Conservation (phyloP, 2,797 vertebrate species). For the Orestias chungarensis region DNA sequence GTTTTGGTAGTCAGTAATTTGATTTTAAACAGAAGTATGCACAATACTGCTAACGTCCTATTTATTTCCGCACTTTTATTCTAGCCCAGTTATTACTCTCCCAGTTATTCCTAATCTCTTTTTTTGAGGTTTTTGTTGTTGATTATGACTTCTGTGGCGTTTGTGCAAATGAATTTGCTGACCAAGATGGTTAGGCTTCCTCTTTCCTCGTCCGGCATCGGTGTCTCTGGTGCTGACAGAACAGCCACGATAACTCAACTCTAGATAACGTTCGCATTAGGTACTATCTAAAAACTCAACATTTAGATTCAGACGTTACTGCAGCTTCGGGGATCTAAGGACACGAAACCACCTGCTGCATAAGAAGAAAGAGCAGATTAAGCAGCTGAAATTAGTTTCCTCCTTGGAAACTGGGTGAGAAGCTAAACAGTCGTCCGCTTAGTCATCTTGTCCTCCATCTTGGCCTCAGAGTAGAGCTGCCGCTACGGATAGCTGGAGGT, state of each 20-base stretch:
- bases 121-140: neutral
- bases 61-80: neutral
- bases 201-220: neutral
- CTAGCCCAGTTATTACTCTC: neutral
- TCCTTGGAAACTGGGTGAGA: too few species aligned
- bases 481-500: too few species aligned
- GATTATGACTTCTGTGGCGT: neutral
- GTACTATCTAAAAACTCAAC: too few species aligned
- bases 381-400: neutral
- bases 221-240: neutral
- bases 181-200: neutral
- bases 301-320: too few species aligned
- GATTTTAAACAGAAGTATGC: neutral
- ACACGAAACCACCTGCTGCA: neutral
- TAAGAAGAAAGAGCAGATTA: neutral
- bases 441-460: too few species aligned
- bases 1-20: neutral
- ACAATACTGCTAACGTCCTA: neutral
- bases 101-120: neutral
- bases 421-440: too few species aligned
- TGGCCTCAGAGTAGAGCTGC: too few species aligned
- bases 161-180: neutral
- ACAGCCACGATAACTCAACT: too few species aligned
- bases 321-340: too few species aligned
- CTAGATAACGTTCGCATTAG: too few species aligned